phyloP scores from a whole-genome alignment of 1,140 invertebrate genomes.

The Ectropis grisescens region DNA sequence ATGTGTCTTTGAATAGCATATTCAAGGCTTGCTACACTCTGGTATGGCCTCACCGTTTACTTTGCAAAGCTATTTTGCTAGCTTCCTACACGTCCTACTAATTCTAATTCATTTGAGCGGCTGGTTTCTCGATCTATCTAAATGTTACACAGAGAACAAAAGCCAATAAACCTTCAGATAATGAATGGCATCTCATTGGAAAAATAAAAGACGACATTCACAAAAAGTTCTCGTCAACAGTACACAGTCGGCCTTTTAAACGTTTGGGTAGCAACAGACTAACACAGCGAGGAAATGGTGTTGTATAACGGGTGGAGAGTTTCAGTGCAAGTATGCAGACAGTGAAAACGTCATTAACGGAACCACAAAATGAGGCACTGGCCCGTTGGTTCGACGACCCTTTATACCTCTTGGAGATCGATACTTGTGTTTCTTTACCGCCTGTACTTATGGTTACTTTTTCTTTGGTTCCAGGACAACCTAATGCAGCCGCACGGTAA shows the following conservation, averaged over 20 bases:
- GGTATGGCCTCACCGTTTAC: constrained; percentile 41
- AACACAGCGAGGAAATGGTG: constrained; percentile 30
- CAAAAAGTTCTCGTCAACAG: constrained; percentile 3
- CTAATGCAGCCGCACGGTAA: constrained; percentile 79
- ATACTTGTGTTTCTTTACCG: no score
- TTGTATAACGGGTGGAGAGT: constrained; percentile 44
- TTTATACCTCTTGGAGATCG: no score
- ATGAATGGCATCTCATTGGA: not conserved
- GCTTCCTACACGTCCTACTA: constrained; percentile 29
- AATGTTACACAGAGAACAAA: no score
- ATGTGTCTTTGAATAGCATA: constrained; percentile 58
- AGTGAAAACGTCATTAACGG: constrained; percentile 44
- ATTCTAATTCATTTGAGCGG: constrained; percentile 1
- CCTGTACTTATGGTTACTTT: no score
- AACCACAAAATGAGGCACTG: constrained; percentile 30
- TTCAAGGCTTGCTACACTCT: constrained; percentile 57
- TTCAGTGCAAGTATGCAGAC: constrained; percentile 36
- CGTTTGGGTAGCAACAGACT: constrained; percentile 31
- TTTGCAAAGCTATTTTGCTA: constrained; percentile 32
- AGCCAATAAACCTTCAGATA: no score
- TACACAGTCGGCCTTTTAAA: constrained; percentile 21
- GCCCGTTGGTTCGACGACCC: constrained; percentile 31
- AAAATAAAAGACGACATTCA: not conserved
- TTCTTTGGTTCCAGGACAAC: constrained; percentile 76
- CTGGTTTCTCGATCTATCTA: no score